phyloP scores from a whole-genome alignment of 2,113 vertebrate genomes.

The Manacus vitellinus region DNA sequence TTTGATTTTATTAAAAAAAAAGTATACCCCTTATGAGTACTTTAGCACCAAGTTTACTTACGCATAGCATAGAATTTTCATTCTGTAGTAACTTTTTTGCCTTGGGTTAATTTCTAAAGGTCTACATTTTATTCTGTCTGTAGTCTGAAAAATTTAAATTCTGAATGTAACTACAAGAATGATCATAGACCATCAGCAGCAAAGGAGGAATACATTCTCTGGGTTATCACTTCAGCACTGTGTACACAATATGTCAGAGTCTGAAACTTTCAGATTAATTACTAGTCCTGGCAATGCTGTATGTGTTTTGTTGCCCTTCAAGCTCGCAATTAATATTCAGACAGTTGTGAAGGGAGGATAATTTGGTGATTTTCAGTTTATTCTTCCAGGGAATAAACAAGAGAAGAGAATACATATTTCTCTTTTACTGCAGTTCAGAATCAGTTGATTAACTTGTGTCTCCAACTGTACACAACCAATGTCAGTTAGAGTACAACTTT shows the following conservation, averaged over 20 bases:
- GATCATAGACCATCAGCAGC: conserved; percentile 38
- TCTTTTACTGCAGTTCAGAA: conserved; percentile 55
- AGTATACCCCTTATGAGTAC: neutral
- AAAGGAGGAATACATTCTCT: conserved; percentile 51
- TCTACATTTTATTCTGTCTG: conserved; percentile 45
- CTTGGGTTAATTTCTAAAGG: conserved; percentile 26
- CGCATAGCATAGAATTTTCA: neutral
- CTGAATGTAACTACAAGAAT: conserved; percentile 22
- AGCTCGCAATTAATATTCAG: conserved; percentile 76
- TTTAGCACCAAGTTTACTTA: neutral
- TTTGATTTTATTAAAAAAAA: neutral
- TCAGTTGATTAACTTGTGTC: conserved; percentile 69
- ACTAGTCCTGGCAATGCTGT: conserved; percentile 62
- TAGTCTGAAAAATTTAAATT: conserved; percentile 55
- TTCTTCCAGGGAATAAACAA: conserved; percentile 75
- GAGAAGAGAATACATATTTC: conserved; percentile 42
- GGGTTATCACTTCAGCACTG: conserved; percentile 50
- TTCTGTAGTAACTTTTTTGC: neutral
- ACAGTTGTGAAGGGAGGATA: conserved; percentile 71
- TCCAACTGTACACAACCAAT: conserved; percentile 64
- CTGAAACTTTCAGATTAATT: conserved; percentile 73
- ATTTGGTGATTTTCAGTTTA: conserved; percentile 76
- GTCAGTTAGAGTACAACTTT: conserved; percentile 75
- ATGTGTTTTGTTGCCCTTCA: conserved; percentile 69
- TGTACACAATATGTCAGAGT: conserved; percentile 44